Conservation (phyloP, 2,797 vertebrate species). For the Halcyon leucocephala region DNA sequence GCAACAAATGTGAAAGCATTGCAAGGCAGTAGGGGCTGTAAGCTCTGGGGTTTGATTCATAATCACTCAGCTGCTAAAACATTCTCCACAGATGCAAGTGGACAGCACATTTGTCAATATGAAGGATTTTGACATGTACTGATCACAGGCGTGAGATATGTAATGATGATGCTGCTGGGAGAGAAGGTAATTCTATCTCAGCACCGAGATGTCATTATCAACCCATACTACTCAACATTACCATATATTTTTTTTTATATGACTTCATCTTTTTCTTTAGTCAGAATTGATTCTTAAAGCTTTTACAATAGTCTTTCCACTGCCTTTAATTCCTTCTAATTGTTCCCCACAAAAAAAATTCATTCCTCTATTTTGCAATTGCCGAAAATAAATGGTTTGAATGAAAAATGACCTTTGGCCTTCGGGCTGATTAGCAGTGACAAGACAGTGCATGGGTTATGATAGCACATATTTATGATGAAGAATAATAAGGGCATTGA, state of each 20-base stretch:
- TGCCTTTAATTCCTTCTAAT: slow-evolving; percentile 73
- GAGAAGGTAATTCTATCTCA: slow-evolving; percentile 82
- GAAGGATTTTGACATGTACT: slow-evolving; percentile 98
- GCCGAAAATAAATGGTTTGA: slow-evolving; percentile 64
- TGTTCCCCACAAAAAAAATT: slow-evolving; percentile 56
- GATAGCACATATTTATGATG: slow-evolving; percentile 78
- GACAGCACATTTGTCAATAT: slow-evolving; percentile 99
- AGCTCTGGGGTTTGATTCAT: slow-evolving; percentile 97
- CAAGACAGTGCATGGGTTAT: slow-evolving; percentile 85
- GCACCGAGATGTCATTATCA: slow-evolving; percentile 81
- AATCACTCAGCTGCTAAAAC: slow-evolving; percentile 99
- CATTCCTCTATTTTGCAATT: slow-evolving; percentile 32
- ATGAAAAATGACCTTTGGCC: slow-evolving; percentile 80
- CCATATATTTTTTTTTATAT: slow-evolving; percentile 58
- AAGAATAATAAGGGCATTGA: slow-evolving; percentile 63
- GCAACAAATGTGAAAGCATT: slow-evolving; percentile 83
- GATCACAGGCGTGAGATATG: slow-evolving; percentile 98
- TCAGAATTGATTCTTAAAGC: slow-evolving; percentile 84
- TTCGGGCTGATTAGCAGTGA: slow-evolving; percentile 85
- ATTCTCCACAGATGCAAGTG: slow-evolving; percentile 96
- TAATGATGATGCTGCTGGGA: slow-evolving; percentile 94
- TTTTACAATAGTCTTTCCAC: slow-evolving; percentile 73
- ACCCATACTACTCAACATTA: slow-evolving; percentile 69
- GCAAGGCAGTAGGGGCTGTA: slow-evolving; percentile 78
- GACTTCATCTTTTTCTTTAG: slow-evolving; percentile 75